A percentile compares a stretch with the other conserved stretches of the same genome.
phyloP scores from a whole-genome alignment of 1,140 invertebrate species.

The Cephus cinctus region DNA sequence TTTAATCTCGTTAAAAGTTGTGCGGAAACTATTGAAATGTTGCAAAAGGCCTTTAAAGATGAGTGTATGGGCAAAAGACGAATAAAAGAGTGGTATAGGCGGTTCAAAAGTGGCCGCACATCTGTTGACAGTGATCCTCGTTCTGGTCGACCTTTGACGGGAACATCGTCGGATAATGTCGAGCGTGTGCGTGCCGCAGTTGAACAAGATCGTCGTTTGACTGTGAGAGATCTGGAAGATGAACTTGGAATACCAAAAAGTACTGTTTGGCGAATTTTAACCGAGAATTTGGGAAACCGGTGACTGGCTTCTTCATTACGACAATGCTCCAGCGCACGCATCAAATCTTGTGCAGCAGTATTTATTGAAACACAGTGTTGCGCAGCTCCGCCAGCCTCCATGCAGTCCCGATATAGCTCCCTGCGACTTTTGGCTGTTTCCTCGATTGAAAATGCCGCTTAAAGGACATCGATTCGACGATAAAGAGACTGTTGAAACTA shows the following conservation, averaged over 20 bases:
- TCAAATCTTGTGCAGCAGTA: too few relatives aligned
- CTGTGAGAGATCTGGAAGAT: conserved; percentile 22
- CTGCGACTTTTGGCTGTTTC: conserved; percentile 36
- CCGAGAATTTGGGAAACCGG: conserved; percentile 25
- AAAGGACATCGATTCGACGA: conserved; percentile 25
- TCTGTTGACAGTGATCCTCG: conserved; percentile 28
- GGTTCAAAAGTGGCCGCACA: conserved; percentile 31
- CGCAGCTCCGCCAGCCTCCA: too few relatives aligned
- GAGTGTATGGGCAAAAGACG: conserved; percentile 26
- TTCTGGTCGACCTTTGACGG: conserved; percentile 30
- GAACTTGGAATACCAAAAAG: conserved; percentile 23
- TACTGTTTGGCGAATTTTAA: conserved; percentile 24
- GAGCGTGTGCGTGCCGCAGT: conserved; percentile 17
- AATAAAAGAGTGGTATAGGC: conserved; percentile 33
- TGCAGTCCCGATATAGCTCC: too few relatives aligned
- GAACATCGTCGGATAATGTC: conserved; percentile 29
- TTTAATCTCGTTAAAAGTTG: too few relatives aligned
- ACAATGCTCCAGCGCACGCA: conserved; percentile 45
- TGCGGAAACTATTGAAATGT: too few relatives aligned
- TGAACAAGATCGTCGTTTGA: conserved; percentile 24
- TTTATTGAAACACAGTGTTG: too few relatives aligned
- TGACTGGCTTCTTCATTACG: conserved; percentile 23
- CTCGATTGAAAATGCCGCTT: conserved; percentile 26
- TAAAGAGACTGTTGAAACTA: too few relatives aligned
- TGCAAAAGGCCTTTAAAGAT: conserved; percentile 24